A percentile compares a stretch with the other conserved stretches of the same genome.
These are phyloP conservation scores for Eclectus roratus DNA, from an alignment of 2,113 vertebrate genomes.

Conservation along the genomic window DNA sequence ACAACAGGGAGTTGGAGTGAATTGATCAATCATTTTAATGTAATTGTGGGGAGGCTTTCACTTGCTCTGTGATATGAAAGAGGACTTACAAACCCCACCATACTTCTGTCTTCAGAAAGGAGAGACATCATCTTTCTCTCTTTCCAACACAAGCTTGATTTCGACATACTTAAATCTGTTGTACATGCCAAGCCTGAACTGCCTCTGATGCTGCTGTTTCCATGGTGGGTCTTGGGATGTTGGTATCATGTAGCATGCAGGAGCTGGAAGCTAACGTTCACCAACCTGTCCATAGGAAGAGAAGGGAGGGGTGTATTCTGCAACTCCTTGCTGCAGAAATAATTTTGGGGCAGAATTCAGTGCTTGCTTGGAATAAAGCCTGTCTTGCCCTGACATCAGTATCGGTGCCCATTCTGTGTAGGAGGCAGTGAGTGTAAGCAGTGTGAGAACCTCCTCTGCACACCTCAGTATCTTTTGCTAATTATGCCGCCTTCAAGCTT, in stretches of 20 bases:
- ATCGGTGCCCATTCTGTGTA: not conserved
- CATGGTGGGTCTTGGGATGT: not conserved
- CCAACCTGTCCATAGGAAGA: not conserved
- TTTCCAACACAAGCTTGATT: not conserved
- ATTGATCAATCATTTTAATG: not conserved
- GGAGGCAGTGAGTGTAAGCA: not conserved
- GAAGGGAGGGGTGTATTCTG: not conserved
- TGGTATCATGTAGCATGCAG: not conserved
- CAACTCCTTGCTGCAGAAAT: not conserved
- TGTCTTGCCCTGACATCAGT: not conserved
- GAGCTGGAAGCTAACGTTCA: not conserved
- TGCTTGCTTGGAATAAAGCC: rapidly evolving
- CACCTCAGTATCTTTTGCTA: not conserved
- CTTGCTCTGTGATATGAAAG: not conserved
- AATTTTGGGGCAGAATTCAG: not conserved
- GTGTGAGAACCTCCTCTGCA: not conserved
- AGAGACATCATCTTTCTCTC: not conserved
- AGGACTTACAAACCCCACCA: not conserved
- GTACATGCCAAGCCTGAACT: not conserved
- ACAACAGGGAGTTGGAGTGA: not conserved
- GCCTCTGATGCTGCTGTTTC: not conserved
- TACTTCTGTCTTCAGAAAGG: not conserved
- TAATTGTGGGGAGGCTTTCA: not conserved
- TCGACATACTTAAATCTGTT: not conserved
- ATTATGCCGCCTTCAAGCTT: not conserved